phyloP scores from a whole-genome alignment of 2,888 invertebrate genomes.

The Melanostoma mellinum region DNA sequence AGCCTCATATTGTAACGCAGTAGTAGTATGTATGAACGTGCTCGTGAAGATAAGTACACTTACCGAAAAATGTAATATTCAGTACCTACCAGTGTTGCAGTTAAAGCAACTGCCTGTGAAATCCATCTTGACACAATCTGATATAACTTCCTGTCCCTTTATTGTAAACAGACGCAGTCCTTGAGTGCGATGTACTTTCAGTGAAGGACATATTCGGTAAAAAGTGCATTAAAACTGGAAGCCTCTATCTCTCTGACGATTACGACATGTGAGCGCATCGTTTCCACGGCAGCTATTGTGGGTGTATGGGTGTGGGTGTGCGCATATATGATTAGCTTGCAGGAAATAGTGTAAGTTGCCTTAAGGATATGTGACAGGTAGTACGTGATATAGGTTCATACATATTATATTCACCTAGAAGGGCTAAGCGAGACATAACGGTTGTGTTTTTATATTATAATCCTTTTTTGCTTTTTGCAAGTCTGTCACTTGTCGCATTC shows the following conservation, averaged over 20 bases:
- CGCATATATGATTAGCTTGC: constrained; percentile 51
- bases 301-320: neutral
- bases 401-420: constrained; percentile 2
- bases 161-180: neutral
- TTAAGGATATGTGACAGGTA: constrained; percentile 14
- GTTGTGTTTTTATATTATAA: constrained; percentile 1
- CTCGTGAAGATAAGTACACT: constrained; percentile 19
- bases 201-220: constrained; percentile 22
- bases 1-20: neutral
- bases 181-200: constrained; percentile 1
- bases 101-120: constrained; percentile 27
- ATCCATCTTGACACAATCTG: constrained; percentile 28
- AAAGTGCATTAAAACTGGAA: constrained; percentile 23
- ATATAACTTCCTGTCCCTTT: constrained; percentile 9
- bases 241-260: neutral
- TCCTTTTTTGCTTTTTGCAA: constrained; percentile 7
- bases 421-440: constrained; percentile 31
- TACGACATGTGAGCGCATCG: neutral
- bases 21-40: constrained; percentile 25
- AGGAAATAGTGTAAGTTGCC: constrained; percentile 38
- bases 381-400: constrained; percentile 7
- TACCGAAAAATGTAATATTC: constrained; percentile 32
- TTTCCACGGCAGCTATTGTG: constrained; percentile 13
- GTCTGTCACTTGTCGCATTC: constrained; percentile 32
- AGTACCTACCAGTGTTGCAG: neutral